Base-by-base conservation (phyloP, 2,888 invertebrate genomes). In the Machimus atricapillus region DNA sequence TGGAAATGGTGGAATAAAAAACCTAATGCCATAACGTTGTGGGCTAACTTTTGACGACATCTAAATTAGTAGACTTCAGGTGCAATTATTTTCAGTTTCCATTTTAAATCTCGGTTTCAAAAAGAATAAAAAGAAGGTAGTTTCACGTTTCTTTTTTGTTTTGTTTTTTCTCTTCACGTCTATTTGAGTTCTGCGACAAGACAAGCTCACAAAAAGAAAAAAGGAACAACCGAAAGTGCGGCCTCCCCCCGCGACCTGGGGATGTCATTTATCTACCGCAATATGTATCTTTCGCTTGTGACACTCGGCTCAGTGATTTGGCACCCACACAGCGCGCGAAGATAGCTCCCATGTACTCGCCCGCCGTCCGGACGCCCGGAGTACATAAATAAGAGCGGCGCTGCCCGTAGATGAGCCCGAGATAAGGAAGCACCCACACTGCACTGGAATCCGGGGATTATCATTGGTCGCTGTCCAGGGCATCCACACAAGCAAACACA, bases 401-500 rank as follows among this genome's bases (percentile, higher is more conserved):
- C 66, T 27, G 19, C 74, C 1, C 85, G 74, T 43, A 73, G 85
- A 74, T 85, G 74, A 37, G 31, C 43, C 14, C 27, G 14, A 74
- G 74, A 85, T 85, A 73, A 85, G 40, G 74, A 85, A 74, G 37
- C 85, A 85, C 85, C 43, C 85, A 85, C 74, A 85, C 46, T 46
- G 46, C 46, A 85, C 46, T 85, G 23, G 74, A 74, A 85, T 74
- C 46, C 58, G 12, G 74, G 85, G 74, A 74, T 74, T 85, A 85
- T 85, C 85, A 85, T 85, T 85, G 85, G 85, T 85, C 58, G 46
- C n/a, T 73, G 74, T 85, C 74, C 43, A 27, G 74, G n/a, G 74
- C 37, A 85, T 85, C 85, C 85, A 85, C 85, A 85, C 81, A 34
- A 86, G 73, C 34, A 87, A 86, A 86, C 79, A 66, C 43, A 79